Evolutionary conservation across 2,113 vertebrate genomes (phyloP), one percentile per base, ranked within the genome.

Genomic region (Seriola aureovittata): DNA sequence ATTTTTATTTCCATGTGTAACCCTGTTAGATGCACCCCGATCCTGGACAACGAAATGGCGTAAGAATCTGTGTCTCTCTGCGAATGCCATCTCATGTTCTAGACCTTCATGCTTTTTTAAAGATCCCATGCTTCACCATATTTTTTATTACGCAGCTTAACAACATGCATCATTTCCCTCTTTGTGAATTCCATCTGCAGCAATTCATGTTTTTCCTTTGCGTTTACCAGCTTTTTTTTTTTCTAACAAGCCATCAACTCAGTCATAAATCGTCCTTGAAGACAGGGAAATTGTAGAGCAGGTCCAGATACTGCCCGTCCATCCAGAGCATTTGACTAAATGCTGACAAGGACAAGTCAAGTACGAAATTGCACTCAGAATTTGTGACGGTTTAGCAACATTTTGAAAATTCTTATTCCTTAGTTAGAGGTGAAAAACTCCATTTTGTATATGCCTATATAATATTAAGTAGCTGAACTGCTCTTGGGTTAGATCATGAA

Each of bases 11-110:
- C 90, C 86, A 88, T 96, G 91, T 96, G 91, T 94, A 91, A 94
- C 91, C 85, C 91, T 82, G 92, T 92, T 92, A 96, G 96, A 96
- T 95, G 95, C 95, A 94, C 85, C 94, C 95, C 10, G 93, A 94
- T 81, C 88, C 92, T 50, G 96, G 95, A 96, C 95, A 94, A 69
- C 94, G 93, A 91, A 94, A 94, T 74, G 94, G 95, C 92, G 96
- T 97, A 96, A 97, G 96, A 94, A 90, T 92, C 75, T 93, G 90
- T 93, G 84, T 94, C 77, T 93, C 88, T 88, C 75, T 64, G 84
- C 84, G 82, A 50, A 81, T 76, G 68, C 81, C 84, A 79, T 90
- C 25, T 92, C 88, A 89, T 81, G 75, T 76, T 57, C 21, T 81
- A 48, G 16, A 73, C 21, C 50, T n/a, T 71, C 46, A 63, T 66